Evolutionary conservation across 2,888 invertebrate genomes (phyloP).

Genomic region (Meta bourneti): DNA sequence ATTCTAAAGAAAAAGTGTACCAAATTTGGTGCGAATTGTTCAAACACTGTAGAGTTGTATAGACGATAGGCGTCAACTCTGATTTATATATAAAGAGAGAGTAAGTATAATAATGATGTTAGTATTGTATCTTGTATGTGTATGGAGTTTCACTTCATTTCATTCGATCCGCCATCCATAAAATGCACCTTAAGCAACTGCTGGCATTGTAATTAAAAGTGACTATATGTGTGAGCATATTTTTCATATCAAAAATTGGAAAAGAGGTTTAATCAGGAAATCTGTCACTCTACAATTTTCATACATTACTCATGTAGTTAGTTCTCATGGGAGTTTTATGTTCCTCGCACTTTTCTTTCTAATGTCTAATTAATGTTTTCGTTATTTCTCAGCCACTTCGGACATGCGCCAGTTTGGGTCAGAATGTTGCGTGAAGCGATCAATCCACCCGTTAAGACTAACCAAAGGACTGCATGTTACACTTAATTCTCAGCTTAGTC

Average conservation of each 20-base stretch:
- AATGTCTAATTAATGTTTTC: neutral
- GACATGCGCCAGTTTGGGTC: neutral
- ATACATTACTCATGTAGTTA: neutral
- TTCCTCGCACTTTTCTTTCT: neutral
- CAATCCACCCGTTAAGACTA: neutral
- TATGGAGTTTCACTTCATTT: too few relatives aligned
- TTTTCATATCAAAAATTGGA: neutral
- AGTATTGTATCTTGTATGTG: too few relatives aligned
- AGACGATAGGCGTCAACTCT: too few relatives aligned
- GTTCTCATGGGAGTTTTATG: neutral
- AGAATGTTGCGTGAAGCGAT: neutral
- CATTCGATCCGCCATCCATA: too few relatives aligned
- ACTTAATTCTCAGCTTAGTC: constrained; percentile 1
- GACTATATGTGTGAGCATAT: too few relatives aligned
- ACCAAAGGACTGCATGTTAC: constrained; percentile 1
- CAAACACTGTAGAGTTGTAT: too few relatives aligned
- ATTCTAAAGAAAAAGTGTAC: too few relatives aligned
- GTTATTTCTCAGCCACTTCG: neutral
- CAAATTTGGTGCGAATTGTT: too few relatives aligned
- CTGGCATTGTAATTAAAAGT: too few relatives aligned
- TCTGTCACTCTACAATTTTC: neutral
- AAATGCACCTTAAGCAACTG: too few relatives aligned
- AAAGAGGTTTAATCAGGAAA: neutral
- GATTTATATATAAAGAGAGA: too few relatives aligned
- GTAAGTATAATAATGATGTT: too few relatives aligned